phyloP scores from a whole-genome alignment of 2,888 invertebrate species.

The Brachycybe producta region DNA sequence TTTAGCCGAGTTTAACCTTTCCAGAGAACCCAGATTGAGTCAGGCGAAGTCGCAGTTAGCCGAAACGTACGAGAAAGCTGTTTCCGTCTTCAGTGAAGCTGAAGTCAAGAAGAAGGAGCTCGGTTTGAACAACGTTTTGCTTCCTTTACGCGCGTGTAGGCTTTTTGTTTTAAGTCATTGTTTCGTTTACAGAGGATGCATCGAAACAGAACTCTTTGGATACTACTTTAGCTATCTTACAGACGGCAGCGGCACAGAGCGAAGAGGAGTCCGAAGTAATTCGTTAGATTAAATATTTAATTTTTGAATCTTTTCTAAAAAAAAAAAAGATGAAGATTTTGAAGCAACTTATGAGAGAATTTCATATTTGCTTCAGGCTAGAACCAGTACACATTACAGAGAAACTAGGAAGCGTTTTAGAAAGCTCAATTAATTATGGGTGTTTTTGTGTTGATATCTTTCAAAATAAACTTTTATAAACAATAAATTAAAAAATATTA shows the following conservation, averaged over 20 bases:
- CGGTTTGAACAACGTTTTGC: constrained; percentile 40
- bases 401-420: no score
- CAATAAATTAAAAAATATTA: no score
- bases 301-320: no score
- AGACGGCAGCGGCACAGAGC: constrained; percentile 79
- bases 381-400: no score
- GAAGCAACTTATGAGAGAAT: no score
- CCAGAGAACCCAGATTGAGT: constrained; percentile 67
- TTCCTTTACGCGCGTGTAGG: neutral
- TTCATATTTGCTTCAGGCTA: no score
- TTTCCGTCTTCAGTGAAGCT: constrained; percentile 38
- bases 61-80: constrained; percentile 40
- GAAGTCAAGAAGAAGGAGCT: constrained; percentile 63
- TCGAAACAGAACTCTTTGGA: constrained; percentile 67
- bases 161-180: constrained; percentile 27
- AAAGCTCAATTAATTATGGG: no score
- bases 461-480: no score
- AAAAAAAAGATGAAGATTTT: no score
- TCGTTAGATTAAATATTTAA: neutral
- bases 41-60: constrained; percentile 57
- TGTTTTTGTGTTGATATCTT: no score
- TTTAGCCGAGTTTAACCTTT: constrained; percentile 79
- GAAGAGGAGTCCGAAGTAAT: constrained; percentile 80
- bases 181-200: constrained; percentile 49
- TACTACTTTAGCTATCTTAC: constrained; percentile 71